Evolutionary conservation across 1,140 invertebrate genomes (phyloP).

Genomic region (Pseudachorutes palmiensis): DNA sequence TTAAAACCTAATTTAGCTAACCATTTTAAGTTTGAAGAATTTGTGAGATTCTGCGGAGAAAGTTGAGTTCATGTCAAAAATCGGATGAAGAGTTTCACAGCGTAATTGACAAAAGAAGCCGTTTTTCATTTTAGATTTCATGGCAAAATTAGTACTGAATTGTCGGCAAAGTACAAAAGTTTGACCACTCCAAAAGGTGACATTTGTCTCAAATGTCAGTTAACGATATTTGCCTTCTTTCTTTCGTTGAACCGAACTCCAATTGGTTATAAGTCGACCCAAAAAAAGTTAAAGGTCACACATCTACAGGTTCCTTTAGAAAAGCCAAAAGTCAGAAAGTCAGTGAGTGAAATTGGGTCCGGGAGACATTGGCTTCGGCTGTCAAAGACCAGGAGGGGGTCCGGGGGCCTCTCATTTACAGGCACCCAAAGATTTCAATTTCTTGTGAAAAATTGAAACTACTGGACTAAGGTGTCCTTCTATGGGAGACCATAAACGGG

Average conservation of each 20-base stretch:
- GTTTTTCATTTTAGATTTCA: no score
- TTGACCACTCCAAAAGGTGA: background rate
- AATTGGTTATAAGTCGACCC: no score
- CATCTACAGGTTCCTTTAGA: background rate
- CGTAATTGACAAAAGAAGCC: no score
- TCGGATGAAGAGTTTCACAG: no score
- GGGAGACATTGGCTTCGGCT: background rate
- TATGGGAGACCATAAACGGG: no score
- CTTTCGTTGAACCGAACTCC: background rate
- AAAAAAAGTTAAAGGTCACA: background rate
- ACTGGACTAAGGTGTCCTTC: no score
- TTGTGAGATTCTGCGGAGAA: no score
- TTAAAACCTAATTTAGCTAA: no score
- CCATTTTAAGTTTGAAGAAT: no score
- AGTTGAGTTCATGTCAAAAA: no score
- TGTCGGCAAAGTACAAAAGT: background rate
- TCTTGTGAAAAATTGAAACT: background rate
- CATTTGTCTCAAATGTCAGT: background rate
- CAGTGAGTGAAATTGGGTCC: background rate
- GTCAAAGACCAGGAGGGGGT: background rate
- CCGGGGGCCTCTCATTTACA: background rate
- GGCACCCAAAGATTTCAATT: background rate
- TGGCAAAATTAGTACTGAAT: background rate
- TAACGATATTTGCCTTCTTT: background rate
- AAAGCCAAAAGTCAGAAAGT: background rate